Percentiles rank a stretch among this genome's conserved stretches.
These are phyloP conservation scores for Platichthys flesus DNA, from an alignment of 2,113 vertebrate species.

Conservation along the genomic window DNA sequence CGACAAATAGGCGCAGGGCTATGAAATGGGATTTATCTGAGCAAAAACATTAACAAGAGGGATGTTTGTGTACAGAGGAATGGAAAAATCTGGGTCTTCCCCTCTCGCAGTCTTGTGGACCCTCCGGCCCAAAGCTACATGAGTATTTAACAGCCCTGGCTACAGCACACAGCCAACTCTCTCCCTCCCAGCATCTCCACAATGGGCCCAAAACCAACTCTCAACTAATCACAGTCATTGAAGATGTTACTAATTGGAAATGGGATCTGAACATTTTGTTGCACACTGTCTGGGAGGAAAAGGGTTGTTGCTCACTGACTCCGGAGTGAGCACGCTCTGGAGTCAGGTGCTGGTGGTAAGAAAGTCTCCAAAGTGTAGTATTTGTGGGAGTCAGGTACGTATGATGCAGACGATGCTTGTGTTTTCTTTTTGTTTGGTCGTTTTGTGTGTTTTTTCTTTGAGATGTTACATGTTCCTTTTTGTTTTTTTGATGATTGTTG, in stretches of 20 bases:
- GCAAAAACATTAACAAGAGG: constrained; percentile 46
- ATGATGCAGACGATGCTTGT: constrained; percentile 77
- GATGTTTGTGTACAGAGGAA: constrained; percentile 32
- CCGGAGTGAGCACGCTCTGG: constrained; percentile 59
- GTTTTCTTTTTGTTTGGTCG: constrained; percentile 44
- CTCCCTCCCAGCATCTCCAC: constrained; percentile 53
- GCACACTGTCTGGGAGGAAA: constrained; percentile 52
- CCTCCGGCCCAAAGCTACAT: constrained; percentile 65
- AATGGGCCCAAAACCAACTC: constrained; percentile 31
- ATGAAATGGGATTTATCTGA: constrained; percentile 79
- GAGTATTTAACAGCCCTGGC: constrained; percentile 75
- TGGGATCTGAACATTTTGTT: not conserved
- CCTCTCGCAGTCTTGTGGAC: constrained; percentile 78
- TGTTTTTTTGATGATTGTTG: constrained; percentile 19
- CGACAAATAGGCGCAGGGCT: constrained; percentile 28
- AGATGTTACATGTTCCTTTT: constrained; percentile 47
- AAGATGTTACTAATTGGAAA: constrained; percentile 16
- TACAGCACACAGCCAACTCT: constrained; percentile 77
- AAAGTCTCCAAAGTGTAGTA: constrained; percentile 92
- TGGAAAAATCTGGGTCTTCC: constrained; percentile 34
- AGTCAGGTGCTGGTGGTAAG: constrained; percentile 87
- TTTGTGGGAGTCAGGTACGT: constrained; percentile 95
- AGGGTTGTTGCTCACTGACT: constrained; percentile 68
- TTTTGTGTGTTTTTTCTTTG: constrained; percentile 23
- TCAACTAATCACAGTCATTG: not conserved